phyloP scores from a whole-genome alignment of 2,113 vertebrate genomes.

The Eulacestoma nigropectus region DNA sequence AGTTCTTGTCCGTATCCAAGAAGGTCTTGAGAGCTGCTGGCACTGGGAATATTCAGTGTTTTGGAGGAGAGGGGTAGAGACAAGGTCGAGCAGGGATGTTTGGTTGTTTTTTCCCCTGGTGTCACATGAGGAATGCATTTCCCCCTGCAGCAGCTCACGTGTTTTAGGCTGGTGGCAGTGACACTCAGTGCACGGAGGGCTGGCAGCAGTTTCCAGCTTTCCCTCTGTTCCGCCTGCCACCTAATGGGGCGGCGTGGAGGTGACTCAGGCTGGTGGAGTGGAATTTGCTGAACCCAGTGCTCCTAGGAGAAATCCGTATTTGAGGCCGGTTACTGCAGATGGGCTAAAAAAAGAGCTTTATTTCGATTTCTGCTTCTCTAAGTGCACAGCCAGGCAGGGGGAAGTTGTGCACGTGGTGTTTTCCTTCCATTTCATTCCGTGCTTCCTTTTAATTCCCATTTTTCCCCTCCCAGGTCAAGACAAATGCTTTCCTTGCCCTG shows the following conservation, averaged over 20 bases:
- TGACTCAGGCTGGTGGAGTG: fast-evolving
- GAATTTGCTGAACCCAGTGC: background rate
- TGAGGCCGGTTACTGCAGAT: background rate
- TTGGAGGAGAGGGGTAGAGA: fast-evolving
- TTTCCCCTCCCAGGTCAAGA: slow-evolving; percentile 66
- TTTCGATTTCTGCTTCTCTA: background rate
- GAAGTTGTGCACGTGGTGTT: fast-evolving
- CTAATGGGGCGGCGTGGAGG: background rate
- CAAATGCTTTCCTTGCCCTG: slow-evolving; percentile 75
- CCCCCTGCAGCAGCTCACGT: background rate
- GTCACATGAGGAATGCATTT: no score
- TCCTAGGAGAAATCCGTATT: fast-evolving
- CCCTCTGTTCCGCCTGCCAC: background rate
- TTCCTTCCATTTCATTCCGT: background rate
- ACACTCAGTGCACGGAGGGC: fast-evolving
- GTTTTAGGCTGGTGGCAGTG: background rate
- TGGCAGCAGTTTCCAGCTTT: background rate
- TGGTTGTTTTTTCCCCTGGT: background rate
- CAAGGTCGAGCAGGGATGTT: fast-evolving
- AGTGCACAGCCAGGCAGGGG: background rate
- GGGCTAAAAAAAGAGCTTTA: background rate
- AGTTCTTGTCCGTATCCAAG: background rate
- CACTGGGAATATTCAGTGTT: fast-evolving
- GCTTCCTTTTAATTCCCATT: background rate
- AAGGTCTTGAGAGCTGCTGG: background rate